Evolutionary conservation across 2,113 vertebrate species (phyloP), one percentile per base, ranked within the genome.

Genomic region (Ursus arctos): DNA sequence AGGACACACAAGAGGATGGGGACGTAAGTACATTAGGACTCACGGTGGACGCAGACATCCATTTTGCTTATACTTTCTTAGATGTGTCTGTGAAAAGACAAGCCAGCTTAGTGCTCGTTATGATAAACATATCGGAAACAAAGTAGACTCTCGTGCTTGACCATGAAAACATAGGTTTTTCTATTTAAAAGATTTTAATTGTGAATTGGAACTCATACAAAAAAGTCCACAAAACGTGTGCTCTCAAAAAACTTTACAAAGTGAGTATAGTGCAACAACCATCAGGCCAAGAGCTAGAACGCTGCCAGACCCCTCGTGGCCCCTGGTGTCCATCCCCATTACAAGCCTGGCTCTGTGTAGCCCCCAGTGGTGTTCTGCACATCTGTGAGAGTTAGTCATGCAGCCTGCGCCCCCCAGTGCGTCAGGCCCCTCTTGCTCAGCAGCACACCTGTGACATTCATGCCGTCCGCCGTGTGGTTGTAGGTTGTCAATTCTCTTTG

Each of bases 51-150:
- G 5, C 63, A 6, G 19, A 22, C 22, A 5, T 4, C 16, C 9
- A 3, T 5, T 31, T 6, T 14, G n/a, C 63, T 72, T 13, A 13
- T 2, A 4, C 49, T 40, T 33, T 22, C 15, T 8, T 1, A 71
- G 1, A 24, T 0, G 19, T 3, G 49, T 11, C 36, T 47, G 16
- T 1, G 28, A 2, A 11, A 49, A 36, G 36, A 33, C 77, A 16
- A 9, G 51, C 21, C 21, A 33, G 16, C 9, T 9, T 5, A 0
- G 2, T 0, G 49, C 6, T 49, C 36, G 28, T 33, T 11, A 6
- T 1, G 11, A 22, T 0, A 33, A 80, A 11, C 40, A 21, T 7
- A 0, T 3, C 0, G 1, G 26, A 16, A 26, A 65, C 21, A 2
- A 33, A 83, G 33, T 1, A 28, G 53, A 80, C 15, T 31, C 80